A percentile compares a stretch with the other conserved stretches of the same genome.
These are phyloP conservation scores for Mus spicilegus DNA, from an alignment of 2,113 vertebrate genomes.

Conservation along the genomic window DNA sequence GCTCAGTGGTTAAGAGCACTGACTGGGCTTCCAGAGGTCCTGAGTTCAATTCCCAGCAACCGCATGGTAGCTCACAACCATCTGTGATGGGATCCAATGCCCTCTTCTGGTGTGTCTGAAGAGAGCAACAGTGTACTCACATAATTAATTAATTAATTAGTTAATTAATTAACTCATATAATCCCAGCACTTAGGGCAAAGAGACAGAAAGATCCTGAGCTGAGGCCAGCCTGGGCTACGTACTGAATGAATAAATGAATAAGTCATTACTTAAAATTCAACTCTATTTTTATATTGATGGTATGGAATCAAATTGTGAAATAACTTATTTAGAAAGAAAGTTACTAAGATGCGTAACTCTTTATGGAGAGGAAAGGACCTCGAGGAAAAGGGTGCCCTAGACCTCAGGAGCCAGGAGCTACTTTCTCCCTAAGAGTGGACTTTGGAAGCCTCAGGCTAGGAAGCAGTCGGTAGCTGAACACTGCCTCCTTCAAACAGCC, in stretches of 20 bases:
- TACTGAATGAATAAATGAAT: neutral
- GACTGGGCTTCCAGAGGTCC: too few relatives aligned
- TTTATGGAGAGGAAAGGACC: neutral
- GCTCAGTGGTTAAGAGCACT: too few relatives aligned
- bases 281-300: slow-evolving; percentile 3
- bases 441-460: neutral
- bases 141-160: too few relatives aligned
- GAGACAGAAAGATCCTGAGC: neutral
- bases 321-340: neutral
- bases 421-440: neutral
- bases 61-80: too few relatives aligned
- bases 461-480: neutral
- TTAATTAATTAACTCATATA: too few relatives aligned
- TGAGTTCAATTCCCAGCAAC: too few relatives aligned
- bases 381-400: neutral
- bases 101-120: too few relatives aligned
- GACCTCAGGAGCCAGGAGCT: neutral
- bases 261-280: neutral
- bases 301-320: neutral
- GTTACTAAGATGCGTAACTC: neutral
- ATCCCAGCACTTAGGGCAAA: neutral
- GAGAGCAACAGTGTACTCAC: too few relatives aligned
- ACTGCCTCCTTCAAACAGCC: neutral
- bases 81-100: too few relatives aligned
- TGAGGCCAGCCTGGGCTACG: neutral